Base-by-base conservation (phyloP, 2,797 vertebrate genomes). In the Acipenser oxyrinchus region DNA sequence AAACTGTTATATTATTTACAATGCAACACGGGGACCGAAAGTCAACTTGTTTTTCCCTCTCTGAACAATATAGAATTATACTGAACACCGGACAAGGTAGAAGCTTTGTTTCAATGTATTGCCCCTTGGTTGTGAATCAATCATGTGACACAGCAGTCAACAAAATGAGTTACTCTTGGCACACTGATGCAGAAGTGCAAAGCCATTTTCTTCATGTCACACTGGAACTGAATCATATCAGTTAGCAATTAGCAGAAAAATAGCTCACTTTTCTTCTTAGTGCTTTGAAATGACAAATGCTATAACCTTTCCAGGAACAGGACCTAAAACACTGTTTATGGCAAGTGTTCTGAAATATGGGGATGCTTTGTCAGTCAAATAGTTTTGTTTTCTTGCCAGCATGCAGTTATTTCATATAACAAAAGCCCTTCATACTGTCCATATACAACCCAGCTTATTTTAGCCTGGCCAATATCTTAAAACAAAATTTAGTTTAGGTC, bases 1-100 rank as follows among this genome's bases (percentile, higher is more conserved):
- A 70, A 67, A 59, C 13, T 37, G n/a, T 18, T 61, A 57, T 63
- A 6, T 50, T 52, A 70, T 67, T 64, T 67, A 59, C 62, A 66
- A 64, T 15, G 59, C 10, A 37, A 13, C 49, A 37, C 49, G 5
- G 37, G 9, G 62, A 51, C 9, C n/a, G 49, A 12, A 12, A 37
- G 4, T 37, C 15, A 70, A 66, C 12, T 18, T 55, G 10, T 11
- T 10, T 11, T 15, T 18, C 12, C 12, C 18, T 57, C 48, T 57
- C 51, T 51, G 23, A 37, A n/a, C 11, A 2, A 15, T 49, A 49
- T 65, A 49, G 55, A 64, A 71, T 67, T 64, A 67, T 15, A 49
- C 66, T 64, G n/a, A 49, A 66, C 49, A 62, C 51, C 23, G 7
- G 52, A 23, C 52, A 64, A 53, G 55, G 59, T 60, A 13, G 65